phyloP scores from a whole-genome alignment of 64 coral and sea anemone genomes.

The Orbicella faveolata region DNA sequence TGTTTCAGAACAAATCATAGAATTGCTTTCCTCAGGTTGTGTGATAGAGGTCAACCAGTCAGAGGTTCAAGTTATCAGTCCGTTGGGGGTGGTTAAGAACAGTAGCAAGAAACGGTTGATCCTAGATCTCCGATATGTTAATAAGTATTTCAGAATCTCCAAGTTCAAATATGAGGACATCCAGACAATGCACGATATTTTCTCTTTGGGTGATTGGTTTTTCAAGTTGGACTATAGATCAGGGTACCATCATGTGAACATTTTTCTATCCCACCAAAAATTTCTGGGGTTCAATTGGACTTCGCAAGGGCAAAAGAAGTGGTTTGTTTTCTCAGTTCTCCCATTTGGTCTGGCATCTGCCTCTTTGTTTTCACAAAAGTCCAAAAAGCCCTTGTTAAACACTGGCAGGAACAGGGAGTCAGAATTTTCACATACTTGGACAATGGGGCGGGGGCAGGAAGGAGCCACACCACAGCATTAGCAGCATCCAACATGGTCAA shows the following conservation, averaged over 20 bases:
- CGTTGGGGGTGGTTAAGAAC: background rate
- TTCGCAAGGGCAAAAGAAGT: background rate
- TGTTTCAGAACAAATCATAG: background rate
- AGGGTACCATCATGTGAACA: background rate
- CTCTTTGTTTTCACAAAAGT: conserved; percentile 40
- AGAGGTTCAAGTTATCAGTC: background rate
- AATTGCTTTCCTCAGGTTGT: background rate
- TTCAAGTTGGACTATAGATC: background rate
- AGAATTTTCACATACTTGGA: conserved; percentile 54
- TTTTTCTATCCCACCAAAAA: background rate
- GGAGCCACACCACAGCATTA: conserved; percentile 12
- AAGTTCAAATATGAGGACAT: background rate
- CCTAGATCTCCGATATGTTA: background rate
- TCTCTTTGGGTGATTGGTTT: background rate
- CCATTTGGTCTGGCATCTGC: background rate
- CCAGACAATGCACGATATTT: background rate
- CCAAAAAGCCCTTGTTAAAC: conserved; percentile 21
- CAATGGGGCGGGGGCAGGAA: conserved; percentile 28
- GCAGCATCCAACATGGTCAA: conserved; percentile 27
- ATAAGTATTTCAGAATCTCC: background rate
- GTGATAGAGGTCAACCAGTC: background rate
- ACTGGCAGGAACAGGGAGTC: conserved; percentile 29
- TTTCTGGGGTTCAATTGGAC: background rate
- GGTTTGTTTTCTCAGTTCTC: background rate
- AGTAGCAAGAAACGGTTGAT: background rate